Base-by-base conservation (phyloP, 2,797 vertebrate genomes). In the Synaphobranchus kaupii region DNA sequence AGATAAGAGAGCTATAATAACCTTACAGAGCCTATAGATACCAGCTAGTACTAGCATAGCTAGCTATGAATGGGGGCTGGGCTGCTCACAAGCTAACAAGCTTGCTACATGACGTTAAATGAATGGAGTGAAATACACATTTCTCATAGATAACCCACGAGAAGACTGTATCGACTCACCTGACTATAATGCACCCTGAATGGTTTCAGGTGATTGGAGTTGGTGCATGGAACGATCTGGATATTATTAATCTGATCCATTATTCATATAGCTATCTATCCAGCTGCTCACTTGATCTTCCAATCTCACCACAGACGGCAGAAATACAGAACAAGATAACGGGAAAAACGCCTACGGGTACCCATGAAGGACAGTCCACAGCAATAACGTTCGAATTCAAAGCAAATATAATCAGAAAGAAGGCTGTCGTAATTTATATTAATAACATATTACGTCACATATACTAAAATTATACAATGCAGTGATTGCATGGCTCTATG, bases 211-310 rank as follows among this genome's bases (percentile, higher is more conserved):
- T 97, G 98, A 84, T 94, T 93, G 85, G 97, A 98, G 89, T 94
- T 94, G 91, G 94, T 92, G 95, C 97, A 98, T 47, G 97, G 96
- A 87, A 94, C 94, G 25, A 98, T 90, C 89, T 95, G 93, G 91
- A 98, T 92, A 87, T 96, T 96, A 89, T 95, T 97, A 47, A 97
- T 96, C 89, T 96, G 95, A 92, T 97, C 96, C 96, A 97, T 97
- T 80, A 90, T 92, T 94, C n/a, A 84, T 90, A 86, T 82, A 91
- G 90, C 86, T 85, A 44, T 20, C 78, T 81, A 76, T 39, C 44
- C 47, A 48, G 78, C 88, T 85, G 92, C 90, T 92, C 91, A 88
- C 90, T 90, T 92, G 93, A 91, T 88, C 84, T 88, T 92, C 47
- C 22, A 81, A 81, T 92, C 94, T 94, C 94, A 92, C 92, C 90